Evolutionary conservation across 2,797 vertebrate species (phyloP), one percentile per base, ranked within the genome.

Genomic region (Sebastes wilsoni): DNA sequence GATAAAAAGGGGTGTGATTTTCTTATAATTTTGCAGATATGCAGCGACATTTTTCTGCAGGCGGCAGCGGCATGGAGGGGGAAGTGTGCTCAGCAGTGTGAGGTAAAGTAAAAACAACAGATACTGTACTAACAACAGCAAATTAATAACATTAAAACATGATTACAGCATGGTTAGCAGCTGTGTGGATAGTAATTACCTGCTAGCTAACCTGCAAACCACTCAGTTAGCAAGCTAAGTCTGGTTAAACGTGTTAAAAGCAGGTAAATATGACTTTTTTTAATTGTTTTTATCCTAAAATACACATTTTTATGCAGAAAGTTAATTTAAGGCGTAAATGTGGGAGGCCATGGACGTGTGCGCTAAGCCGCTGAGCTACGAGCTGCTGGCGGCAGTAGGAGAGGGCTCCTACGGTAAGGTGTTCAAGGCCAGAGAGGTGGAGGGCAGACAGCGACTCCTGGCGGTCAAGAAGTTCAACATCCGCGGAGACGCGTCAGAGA

Each of bases 401-500:
- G 25, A 90, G 7, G 96, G 96, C 16, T 87, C 92, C 6, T 96
- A 94, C 23, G 95, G 95, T 0, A 94, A 87, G 11, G 96, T 96
- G 32, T 97, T 91, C 22, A 96, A 95, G 77, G 96, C 95, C 77
- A 84, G 96, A 64, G 94, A 96, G 87, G 49, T 87, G 4, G 85
- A 85, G 1, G 93, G 34, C 1, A 59, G 81, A 10, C 93, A 90
- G 92, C 95, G 95, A n/a, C 87, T 95, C 74, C 85, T 96, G 28
- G 95, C 96, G 78, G 92, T 96, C 55, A 97, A 97, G 89, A 96
- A 93, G 14, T 77, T 96, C 28, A 87, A 89, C 74, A n/a, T 95
- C 55, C 76, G 34, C 36, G 80, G 38, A 1, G 90, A 91, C 22
- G 18, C 86, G 0, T 58, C 80, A 0, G 86, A 93, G 14, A 25